Evolutionary conservation across 2,797 vertebrate genomes (phyloP).

Genomic region (Tapirus indicus): DNA sequence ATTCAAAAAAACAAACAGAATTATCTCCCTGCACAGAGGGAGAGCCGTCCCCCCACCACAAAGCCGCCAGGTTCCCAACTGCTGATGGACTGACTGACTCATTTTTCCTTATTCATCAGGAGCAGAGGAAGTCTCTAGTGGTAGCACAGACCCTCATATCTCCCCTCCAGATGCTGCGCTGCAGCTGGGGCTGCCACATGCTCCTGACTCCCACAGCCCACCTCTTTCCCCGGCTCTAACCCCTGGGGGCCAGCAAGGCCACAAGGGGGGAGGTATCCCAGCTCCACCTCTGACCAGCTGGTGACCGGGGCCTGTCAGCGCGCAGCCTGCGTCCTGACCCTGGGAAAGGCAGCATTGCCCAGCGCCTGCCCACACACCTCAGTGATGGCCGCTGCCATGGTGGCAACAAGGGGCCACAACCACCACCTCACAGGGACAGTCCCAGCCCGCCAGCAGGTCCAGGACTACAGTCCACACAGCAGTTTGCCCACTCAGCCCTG

Average conservation of each 20-base stretch:
- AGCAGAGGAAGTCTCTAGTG: not conserved
- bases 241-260: not conserved
- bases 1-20: not conserved
- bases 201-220: too few species aligned
- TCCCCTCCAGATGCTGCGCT: not conserved
- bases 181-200: too few species aligned
- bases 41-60: rapidly evolving
- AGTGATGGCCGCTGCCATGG: rapidly evolving
- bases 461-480: not conserved
- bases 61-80: not conserved
- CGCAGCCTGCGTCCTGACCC: not conserved
- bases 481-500: rapidly evolving
- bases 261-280: not conserved
- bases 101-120: not conserved
- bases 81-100: not conserved
- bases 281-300: not conserved
- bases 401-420: not conserved
- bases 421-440: rapidly evolving
- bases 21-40: not conserved
- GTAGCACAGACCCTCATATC: rapidly evolving
- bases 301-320: not conserved
- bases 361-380: rapidly evolving
- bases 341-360: rapidly evolving
- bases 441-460: not conserved
- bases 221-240: not conserved